Conservation (phyloP, 2,113 vertebrate species). For the Hyaena hyaena region DNA sequence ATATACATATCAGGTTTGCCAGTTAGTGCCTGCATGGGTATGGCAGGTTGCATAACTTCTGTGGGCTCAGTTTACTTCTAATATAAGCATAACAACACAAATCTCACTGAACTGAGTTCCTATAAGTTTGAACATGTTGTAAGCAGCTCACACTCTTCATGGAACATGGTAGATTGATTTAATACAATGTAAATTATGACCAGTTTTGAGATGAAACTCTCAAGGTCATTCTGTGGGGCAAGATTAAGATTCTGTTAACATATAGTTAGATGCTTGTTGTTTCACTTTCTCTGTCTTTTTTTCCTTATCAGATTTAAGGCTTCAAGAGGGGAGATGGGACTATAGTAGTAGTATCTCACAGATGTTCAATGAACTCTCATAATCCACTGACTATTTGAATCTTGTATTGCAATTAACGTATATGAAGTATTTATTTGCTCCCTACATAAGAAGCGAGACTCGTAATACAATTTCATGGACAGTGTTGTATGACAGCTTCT, state of each 20-base stretch:
- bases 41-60: neutral
- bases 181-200: slow-evolving; percentile 37
- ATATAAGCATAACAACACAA: neutral
- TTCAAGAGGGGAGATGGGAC: neutral
- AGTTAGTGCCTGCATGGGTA: neutral
- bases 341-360: neutral
- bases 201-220: slow-evolving; percentile 30
- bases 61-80: neutral
- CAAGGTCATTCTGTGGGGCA: slow-evolving; percentile 7
- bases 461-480: neutral
- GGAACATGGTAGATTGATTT: neutral
- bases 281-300: neutral
- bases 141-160: neutral
- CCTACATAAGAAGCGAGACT: neutral
- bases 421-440: neutral
- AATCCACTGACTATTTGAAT: neutral
- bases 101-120: neutral
- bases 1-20: neutral
- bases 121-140: neutral
- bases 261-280: neutral
- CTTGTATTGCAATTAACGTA: neutral
- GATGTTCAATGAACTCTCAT: neutral
- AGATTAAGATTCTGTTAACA: neutral
- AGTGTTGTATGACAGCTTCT: neutral
- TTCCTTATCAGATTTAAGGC: neutral